phyloP scores from a whole-genome alignment of 1,140 invertebrate species.

The Bombus waltoni region DNA sequence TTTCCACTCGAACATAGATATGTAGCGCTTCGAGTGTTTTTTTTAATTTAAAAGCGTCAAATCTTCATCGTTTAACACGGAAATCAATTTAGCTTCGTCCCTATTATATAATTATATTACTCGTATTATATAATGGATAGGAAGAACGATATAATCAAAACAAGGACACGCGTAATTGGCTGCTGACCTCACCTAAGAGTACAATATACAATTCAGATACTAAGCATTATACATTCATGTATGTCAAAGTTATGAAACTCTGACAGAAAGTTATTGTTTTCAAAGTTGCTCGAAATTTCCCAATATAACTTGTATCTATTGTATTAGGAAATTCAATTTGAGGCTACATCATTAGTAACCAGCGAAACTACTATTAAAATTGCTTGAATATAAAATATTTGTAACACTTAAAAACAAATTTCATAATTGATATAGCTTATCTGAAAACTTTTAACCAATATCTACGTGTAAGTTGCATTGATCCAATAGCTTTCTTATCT shows the following conservation, averaged over 20 bases:
- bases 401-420: background rate
- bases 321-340: constrained; percentile 10
- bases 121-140: no score
- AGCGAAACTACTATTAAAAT: background rate
- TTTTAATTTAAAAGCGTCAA: background rate
- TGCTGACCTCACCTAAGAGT: background rate
- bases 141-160: background rate
- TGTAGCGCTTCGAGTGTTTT: background rate
- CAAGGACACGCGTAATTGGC: background rate
- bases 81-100: no score
- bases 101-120: no score
- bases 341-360: background rate
- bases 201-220: no score
- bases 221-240: background rate
- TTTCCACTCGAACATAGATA: background rate
- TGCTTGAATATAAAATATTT: background rate
- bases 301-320: background rate
- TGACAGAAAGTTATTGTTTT: constrained; percentile 1
- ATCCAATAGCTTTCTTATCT: no score
- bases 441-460: no score
- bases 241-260: background rate
- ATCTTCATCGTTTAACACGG: no score
- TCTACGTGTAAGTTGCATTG: no score
- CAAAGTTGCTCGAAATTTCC: constrained; percentile 11
- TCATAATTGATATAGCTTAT: background rate